phyloP scores from a whole-genome alignment of 2,888 invertebrate genomes.

The Anorthoa munda region DNA sequence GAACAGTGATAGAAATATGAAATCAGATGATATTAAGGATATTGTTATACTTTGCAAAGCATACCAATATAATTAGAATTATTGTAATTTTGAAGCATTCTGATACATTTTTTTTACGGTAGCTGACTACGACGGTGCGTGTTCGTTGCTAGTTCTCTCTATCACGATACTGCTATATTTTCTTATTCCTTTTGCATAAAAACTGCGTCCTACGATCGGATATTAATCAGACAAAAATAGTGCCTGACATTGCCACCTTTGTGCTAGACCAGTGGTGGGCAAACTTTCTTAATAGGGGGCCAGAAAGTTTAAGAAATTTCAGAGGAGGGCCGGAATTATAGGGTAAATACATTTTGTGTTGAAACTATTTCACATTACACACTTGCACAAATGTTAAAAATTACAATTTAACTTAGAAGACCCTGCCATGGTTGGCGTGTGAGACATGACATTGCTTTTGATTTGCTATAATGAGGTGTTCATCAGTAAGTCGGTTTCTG shows the following conservation, averaged over 20 bases:
- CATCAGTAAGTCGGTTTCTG: no score
- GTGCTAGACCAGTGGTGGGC: not conserved
- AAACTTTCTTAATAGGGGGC: no score
- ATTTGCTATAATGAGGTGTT: no score
- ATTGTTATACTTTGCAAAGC: slow-evolving; percentile 53
- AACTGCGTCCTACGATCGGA: not conserved
- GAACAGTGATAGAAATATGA: slow-evolving; percentile 56
- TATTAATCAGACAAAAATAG: not conserved
- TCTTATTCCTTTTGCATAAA: not conserved
- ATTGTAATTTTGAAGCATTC: slow-evolving; percentile 38
- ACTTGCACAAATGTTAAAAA: no score
- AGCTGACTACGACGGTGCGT: slow-evolving; percentile 21
- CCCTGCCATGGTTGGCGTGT: no score
- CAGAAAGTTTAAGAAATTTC: no score
- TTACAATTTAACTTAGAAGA: not conserved
- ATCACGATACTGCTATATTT: no score
- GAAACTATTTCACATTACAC: no score
- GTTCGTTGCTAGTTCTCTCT: not conserved
- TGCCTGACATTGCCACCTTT: not conserved
- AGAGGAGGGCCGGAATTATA: no score
- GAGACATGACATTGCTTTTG: no score
- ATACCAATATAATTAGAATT: slow-evolving; percentile 51
- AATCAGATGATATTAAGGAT: slow-evolving; percentile 43
- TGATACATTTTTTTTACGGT: slow-evolving; percentile 16
- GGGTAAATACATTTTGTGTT: no score